Evolutionary conservation across 2,888 invertebrate genomes (phyloP).

Genomic region (Parascotia fuliginaria): DNA sequence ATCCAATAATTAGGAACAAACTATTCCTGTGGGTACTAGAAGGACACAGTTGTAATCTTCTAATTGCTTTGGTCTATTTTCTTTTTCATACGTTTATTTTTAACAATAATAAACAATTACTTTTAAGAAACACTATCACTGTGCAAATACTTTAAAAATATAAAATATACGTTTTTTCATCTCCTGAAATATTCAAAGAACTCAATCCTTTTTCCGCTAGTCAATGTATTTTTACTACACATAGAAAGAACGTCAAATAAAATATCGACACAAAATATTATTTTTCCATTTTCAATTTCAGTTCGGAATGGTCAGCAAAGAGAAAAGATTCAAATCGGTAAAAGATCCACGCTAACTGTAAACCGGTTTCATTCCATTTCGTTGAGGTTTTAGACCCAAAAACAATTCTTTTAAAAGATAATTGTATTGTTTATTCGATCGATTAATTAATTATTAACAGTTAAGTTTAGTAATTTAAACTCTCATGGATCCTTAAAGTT

Average conservation of each 20-base stretch:
- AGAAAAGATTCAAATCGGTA: background rate
- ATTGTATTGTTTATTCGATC: background rate
- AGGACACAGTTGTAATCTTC: too few species aligned
- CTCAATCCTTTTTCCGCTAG: too few species aligned
- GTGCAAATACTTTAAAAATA: too few species aligned
- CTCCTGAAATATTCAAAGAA: too few species aligned
- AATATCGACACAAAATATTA: background rate
- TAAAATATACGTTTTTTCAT: too few species aligned
- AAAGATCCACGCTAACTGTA: background rate
- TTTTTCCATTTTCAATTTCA: background rate
- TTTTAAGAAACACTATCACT: too few species aligned
- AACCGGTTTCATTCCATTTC: background rate
- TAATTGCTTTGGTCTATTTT: too few species aligned
- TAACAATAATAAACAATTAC: too few species aligned
- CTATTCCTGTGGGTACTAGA: too few species aligned
- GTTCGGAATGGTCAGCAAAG: background rate
- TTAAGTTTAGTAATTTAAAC: background rate
- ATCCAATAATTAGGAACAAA: too few species aligned
- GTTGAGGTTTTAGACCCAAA: background rate
- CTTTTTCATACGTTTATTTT: too few species aligned
- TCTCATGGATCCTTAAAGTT: background rate
- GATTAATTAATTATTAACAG: conserved; percentile 10
- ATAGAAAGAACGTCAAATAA: background rate
- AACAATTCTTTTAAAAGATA: conserved; percentile 10
- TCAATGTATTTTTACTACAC: background rate